Evolutionary conservation across 2,797 vertebrate genomes (phyloP).

Genomic region (Leucoraja ocellata): DNA sequence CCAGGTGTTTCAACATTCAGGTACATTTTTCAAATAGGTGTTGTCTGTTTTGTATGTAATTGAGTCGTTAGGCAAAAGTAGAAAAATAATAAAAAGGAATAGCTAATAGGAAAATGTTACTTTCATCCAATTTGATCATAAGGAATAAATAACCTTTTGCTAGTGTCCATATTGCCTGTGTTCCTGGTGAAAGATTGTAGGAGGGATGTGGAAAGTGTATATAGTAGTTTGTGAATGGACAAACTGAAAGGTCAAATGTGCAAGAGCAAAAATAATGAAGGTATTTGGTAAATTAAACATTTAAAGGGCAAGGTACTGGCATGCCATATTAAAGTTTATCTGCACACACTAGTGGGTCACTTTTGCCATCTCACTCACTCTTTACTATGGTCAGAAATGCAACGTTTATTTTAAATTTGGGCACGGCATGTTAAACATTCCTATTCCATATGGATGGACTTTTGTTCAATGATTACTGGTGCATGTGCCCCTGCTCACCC

Average conservation of each 20-base stretch:
- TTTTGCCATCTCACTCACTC: neutral
- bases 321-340: neutral
- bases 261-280: neutral
- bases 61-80: neutral
- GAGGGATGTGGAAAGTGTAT: neutral
- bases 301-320: neutral
- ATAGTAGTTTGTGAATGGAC: neutral
- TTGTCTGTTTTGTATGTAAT: neutral
- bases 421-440: too few species aligned
- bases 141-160: neutral
- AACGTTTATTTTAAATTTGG: too few species aligned
- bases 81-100: neutral
- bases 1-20: slow-evolving; percentile 1
- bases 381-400: neutral
- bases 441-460: too few species aligned
- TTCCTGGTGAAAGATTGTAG: neutral
- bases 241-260: neutral
- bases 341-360: neutral
- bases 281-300: neutral
- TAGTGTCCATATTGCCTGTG: neutral
- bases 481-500: too few species aligned
- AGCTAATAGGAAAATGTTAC: neutral
- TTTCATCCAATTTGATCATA: neutral
- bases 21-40: slow-evolving; percentile 20
- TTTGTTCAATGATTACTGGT: too few species aligned